These are phyloP conservation scores for Mormyrus proboscirostris DNA, from an alignment of 2,797 vertebrate species.

Conservation along the genomic window DNA sequence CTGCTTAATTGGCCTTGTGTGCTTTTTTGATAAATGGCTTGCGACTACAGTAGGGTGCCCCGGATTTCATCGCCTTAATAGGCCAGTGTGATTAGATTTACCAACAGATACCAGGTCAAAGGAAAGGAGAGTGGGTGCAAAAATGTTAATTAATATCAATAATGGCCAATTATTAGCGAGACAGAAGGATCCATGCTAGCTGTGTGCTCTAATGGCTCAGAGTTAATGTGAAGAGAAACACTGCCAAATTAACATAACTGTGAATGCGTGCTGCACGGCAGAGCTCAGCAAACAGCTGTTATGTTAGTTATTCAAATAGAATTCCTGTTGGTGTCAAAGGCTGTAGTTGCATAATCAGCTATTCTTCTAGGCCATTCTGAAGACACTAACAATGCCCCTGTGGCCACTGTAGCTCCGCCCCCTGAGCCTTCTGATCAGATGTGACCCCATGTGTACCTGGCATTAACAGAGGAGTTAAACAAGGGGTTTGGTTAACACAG, in stretches of 20 bases:
- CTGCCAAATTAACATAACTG: constrained; percentile 97
- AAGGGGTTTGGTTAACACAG: constrained; percentile 55
- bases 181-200: constrained; percentile 97
- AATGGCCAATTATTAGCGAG: constrained; percentile 99
- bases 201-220: constrained; percentile 93
- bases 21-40: constrained; percentile 98
- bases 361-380: constrained; percentile 86
- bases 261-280: constrained; percentile 80
- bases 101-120: constrained; percentile 95
- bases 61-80: constrained; percentile 92
- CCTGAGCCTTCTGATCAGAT: constrained; percentile 70
- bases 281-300: constrained; percentile 99
- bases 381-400: constrained; percentile 81
- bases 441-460: constrained; percentile 70
- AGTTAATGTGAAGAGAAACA: constrained; percentile 90
- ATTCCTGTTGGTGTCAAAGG: constrained; percentile 85
- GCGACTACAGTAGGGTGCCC: constrained; percentile 73
- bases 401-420: constrained; percentile 70
- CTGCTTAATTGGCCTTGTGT: constrained; percentile 99
- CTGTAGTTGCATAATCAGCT: constrained; percentile 88
- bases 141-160: constrained; percentile 99
- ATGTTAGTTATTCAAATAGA: constrained; percentile 97
- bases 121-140: constrained; percentile 82
- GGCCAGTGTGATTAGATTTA: constrained; percentile 93
- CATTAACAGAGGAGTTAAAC: constrained; percentile 65